A percentile compares a stretch with the other conserved stretches of the same genome.
Conservation (phyloP, 1,140 invertebrate species). For the Heliconius congener region DNA sequence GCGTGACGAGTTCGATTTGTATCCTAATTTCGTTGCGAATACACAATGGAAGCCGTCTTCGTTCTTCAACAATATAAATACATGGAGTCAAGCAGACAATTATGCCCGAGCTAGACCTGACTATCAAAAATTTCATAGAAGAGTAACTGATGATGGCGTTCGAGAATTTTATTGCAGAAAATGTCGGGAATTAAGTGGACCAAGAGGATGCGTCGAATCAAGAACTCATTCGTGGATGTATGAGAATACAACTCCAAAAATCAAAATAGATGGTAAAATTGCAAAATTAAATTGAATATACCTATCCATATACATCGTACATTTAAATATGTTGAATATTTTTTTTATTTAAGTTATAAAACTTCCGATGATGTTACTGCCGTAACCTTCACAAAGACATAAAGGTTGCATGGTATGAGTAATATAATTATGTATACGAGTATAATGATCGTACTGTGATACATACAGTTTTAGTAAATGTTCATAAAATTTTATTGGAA, state of each 20-base stretch:
- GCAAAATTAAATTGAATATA: constrained; percentile 65
- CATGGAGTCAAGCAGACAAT: constrained; percentile 52
- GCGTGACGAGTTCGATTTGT: constrained; percentile 64
- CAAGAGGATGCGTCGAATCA: constrained; percentile 50
- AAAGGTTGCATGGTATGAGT: constrained; percentile 32
- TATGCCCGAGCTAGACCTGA: constrained; percentile 47
- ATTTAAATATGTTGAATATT: not conserved
- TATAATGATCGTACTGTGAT: not conserved
- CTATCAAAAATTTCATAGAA: constrained; percentile 53
- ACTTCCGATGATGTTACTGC: constrained; percentile 55
- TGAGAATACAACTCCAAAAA: constrained; percentile 64
- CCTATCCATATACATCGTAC: not conserved
- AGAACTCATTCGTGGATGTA: constrained; percentile 51
- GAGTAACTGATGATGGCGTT: constrained; percentile 58
- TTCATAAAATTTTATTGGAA: constrained; percentile 28
- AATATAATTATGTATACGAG: constrained; percentile 2
- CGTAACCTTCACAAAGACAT: constrained; percentile 55
- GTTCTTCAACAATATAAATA: constrained; percentile 70
- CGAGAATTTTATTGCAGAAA: constrained; percentile 72
- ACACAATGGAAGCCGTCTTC: constrained; percentile 67
- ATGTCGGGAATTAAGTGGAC: constrained; percentile 62
- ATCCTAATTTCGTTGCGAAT: constrained; percentile 58
- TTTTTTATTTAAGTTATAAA: constrained; percentile 44
- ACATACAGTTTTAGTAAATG: constrained; percentile 14
- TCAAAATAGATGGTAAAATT: constrained; percentile 75